Evolutionary conservation across 2,113 vertebrate species (phyloP).

Genomic region (Deroptyus accipitrinus): DNA sequence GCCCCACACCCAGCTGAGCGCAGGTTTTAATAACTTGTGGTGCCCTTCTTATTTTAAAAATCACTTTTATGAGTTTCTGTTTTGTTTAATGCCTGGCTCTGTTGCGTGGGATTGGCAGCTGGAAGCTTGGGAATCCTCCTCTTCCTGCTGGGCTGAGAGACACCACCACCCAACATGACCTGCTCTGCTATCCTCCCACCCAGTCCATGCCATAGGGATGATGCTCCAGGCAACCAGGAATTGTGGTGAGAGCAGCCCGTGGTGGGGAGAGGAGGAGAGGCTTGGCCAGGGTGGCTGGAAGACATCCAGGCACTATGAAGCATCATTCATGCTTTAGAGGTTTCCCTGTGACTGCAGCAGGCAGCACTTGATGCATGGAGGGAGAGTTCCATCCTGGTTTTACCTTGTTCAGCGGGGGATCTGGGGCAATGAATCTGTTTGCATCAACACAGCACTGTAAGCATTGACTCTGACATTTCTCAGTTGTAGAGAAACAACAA

Average conservation of each 20-base stretch:
- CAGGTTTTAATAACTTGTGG: conserved; percentile 42
- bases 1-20: not conserved
- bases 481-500: not conserved
- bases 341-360: not conserved
- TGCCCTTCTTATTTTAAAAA: conserved; percentile 50
- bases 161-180: not conserved
- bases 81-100: conserved; percentile 10
- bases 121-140: not conserved
- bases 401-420: not conserved
- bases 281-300: not conserved
- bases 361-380: not conserved
- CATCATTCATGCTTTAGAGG: not conserved
- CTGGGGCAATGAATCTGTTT: not conserved
- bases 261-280: too few species aligned
- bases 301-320: not conserved
- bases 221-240: accelerated
- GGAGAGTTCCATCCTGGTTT: not conserved
- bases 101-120: not conserved
- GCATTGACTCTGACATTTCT: not conserved
- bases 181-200: not conserved
- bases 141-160: not conserved
- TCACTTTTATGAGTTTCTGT: conserved; percentile 42
- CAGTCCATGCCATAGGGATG: not conserved
- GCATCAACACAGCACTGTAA: not conserved
- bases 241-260: accelerated